Evolutionary conservation across 2,113 vertebrate genomes (phyloP), one percentile per base, ranked within the genome.

Genomic region (Tachysurus vachellii): DNA sequence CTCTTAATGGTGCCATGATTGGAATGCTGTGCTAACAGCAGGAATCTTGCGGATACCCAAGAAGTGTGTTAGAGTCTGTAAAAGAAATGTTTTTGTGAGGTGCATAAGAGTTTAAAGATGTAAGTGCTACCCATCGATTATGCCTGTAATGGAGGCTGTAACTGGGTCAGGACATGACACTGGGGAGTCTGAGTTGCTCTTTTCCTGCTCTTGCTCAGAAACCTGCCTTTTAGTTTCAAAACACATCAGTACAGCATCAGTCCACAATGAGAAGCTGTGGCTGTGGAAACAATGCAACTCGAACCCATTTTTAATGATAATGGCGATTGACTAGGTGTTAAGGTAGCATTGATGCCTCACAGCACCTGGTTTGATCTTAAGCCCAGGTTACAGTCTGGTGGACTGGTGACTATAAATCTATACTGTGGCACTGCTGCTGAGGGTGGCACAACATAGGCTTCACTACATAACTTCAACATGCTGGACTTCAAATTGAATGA

Each of bases 101-200:
- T 50, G 28, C 54, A 17, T 31, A 61, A 80, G 50, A 68, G 88
- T 80, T 86, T 89, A 79, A 47, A 54, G 42, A 31, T 61, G 77
- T 50, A 82, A 76, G 47, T 50, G 77, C 71, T 82, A 70, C 44
- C 82, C 70, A 88, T 90, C 42, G 70, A 88, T 90, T 80, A 87
- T 61, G 68, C 66, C 75, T 84, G 61, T 82, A 88, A 89, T 85
- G 50, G 50, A 61, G 71, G 50, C 10, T 31, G 82, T 70, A 86
- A 91, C 56, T 89, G 56, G 88, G 85, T 88, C 89, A 89, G 79
- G 84, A 83, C 70, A 36, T 62, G 71, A 23, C 80, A 50, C 61
- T 54, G 57, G 36, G 42, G 82, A 81, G 13, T 75, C 28, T 7
- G 70, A 80, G 13, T 83, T 31, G 3, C 57, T n/a, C 19, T 10